Evolutionary conservation across 2,113 vertebrate genomes (phyloP).

Genomic region (Microcebus lehilahytsara): DNA sequence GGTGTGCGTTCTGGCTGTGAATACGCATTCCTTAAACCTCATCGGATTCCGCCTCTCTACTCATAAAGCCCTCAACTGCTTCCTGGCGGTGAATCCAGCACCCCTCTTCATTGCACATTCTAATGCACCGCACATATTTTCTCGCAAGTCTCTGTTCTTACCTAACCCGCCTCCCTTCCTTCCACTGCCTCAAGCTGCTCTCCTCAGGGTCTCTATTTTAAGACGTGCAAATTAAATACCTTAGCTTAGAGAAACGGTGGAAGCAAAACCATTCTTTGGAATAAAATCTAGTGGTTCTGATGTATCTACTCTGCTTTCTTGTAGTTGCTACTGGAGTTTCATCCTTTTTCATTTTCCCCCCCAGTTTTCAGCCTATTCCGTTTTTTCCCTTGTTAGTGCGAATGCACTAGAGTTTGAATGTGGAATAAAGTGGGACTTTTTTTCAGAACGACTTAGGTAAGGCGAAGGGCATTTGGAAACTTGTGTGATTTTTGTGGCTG

Average conservation of each 20-base stretch:
- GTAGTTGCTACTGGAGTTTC: constrained; percentile 8
- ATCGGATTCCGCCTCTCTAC: neutral
- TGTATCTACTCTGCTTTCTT: neutral
- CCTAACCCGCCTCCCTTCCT: constrained; percentile 52
- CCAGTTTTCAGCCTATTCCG: neutral
- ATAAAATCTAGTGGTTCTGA: constrained; percentile 44
- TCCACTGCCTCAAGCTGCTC: constrained; percentile 56
- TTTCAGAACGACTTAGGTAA: constrained; percentile 18
- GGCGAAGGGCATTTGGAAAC: constrained; percentile 26
- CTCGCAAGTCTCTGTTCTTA: constrained; percentile 57
- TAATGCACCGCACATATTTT: constrained; percentile 42
- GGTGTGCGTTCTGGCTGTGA: constrained; percentile 24
- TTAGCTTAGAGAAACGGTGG: constrained; percentile 11
- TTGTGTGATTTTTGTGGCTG: constrained; percentile 26
- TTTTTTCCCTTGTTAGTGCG: neutral
- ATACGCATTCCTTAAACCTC: neutral
- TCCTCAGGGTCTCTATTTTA: constrained; percentile 71
- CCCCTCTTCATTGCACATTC: neutral
- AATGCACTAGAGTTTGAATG: neutral
- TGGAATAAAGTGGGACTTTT: neutral
- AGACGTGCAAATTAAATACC: constrained; percentile 69
- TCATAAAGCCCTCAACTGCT: neutral
- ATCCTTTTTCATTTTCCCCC: neutral
- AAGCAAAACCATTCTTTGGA: constrained; percentile 52
- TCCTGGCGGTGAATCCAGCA: neutral